Base-by-base conservation (phyloP, 2,113 vertebrate species). In the Pitta sordida region DNA sequence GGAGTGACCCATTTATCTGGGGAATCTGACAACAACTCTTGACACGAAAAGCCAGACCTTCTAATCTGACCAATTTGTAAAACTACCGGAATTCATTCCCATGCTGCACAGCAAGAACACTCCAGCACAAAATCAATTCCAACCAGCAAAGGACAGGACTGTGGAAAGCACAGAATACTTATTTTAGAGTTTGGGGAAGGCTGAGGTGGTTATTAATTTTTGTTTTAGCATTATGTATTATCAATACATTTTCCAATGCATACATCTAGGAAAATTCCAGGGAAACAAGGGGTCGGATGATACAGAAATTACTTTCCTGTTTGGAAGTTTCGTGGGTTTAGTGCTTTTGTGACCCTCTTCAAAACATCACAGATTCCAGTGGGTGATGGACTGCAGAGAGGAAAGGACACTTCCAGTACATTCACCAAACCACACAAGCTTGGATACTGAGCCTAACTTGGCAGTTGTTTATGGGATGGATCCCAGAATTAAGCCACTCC, bases 81-180 rank as follows among this genome's bases (percentile, higher is more conserved):
- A 82, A 70, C 77, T 86, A 84, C 83, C 73, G 65, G 58, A 91
- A 87, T 65, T 92, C 86, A 93, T 95, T 92, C 89, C 74, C 69
- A 69, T 36, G 73, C 81, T 86, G 39, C 74, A 64, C 29, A 55
- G 83, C 52, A 68, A 94, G 86, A 48, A 75, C 7, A 0, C 65
- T 90, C 73, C 86, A 92, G 52, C 69, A 86, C 74, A 94, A 95
- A 95, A 96, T 92, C 92, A 93, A 91, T 95, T 87, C 62, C 87
- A 91, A 68, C 0, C 0, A 93, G 69, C 36, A 78, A 84, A 81
- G 62, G 56, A 60, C 64, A 81, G 62, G 56, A 60, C 64, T 60
- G 65, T 32, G 34, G 62, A 84, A 82, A 82, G 69, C 77, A 82
- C 58, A 91, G 83, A 95, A 90, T 64, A 56, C 77, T 84, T 79